Base-by-base conservation (phyloP, 1,140 invertebrate genomes). In the Habropoda laboriosa region DNA sequence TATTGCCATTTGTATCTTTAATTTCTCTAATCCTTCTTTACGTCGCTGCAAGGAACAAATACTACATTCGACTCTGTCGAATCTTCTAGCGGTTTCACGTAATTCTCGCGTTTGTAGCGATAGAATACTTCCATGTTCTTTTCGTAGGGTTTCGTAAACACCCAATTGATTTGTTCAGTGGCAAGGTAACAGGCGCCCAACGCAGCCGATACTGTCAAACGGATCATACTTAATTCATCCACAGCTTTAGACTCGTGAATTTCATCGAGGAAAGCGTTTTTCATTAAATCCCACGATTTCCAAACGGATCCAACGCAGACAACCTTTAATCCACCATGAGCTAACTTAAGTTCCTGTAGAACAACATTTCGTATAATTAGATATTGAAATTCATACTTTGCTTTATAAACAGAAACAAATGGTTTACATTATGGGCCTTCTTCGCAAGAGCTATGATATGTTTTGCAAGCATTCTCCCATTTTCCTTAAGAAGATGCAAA, bases 221-320 rank as follows among this genome's bases (percentile, higher is more conserved):
- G 91, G 8, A 96, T 83, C 6, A 98, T 90, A 27, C 94, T 95
- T 16, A 97, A 92, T 88, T 95, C 94, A 49, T 93, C 90, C 0
- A 96, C 74, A 51, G 92, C 60, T 0, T 86, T 77, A 30, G 89
- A 89, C 40, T 92, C 88, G n/a, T 94, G 82, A 12, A 97, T 91
- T 71, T 95, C 93, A 1, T 92, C 82, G 1, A 94, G 87, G 82
- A 97, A 96, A 47, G 97, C 97, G 16, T 94, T 90, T 89, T 96
- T 94, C 64, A 99, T 89, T 2, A 96, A 94, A 2, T 95, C 89
- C 98, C 98, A 99, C 82, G 98, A 99, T 83, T 97, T 96, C 96
- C 98, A 99, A 0, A 99, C 98, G 0, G 98, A 99, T 1, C 99
- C 99, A 0, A 99, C 97, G 90, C 98, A 98, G 0, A 99, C 95